Percentiles rank a stretch among this genome's conserved stretches.
phyloP scores from a whole-genome alignment of 2,797 vertebrate genomes.

The Melanotaenia nigrans region DNA sequence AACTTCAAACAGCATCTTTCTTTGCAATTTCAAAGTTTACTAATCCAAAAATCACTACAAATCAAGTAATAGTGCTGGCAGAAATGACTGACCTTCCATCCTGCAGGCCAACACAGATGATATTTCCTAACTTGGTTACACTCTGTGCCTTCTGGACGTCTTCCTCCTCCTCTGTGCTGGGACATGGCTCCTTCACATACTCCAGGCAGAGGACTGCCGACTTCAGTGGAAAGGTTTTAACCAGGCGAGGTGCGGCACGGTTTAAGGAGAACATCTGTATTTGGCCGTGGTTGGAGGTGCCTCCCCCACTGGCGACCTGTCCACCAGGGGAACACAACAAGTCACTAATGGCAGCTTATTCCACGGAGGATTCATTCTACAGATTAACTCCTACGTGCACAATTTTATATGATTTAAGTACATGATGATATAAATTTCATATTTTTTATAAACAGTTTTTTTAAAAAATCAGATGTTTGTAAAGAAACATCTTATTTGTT shows the following conservation, averaged over 20 bases:
- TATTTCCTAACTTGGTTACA: constrained; percentile 71
- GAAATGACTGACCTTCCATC: constrained; percentile 87
- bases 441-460: no score
- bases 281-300: constrained; percentile 78
- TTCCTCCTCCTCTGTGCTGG: constrained; percentile 52
- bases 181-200: constrained; percentile 79
- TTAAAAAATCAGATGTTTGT: no score
- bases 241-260: constrained; percentile 83
- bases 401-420: no score
- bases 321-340: not conserved
- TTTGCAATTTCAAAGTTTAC: no score
- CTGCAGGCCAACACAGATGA: constrained; percentile 88
- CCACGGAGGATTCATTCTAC: no score
- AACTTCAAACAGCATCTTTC: no score
- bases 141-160: constrained; percentile 51
- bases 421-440: no score
- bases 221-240: constrained; percentile 88
- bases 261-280: constrained; percentile 93
- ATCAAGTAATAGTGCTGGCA: not conserved
- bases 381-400: no score
- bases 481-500: no score
- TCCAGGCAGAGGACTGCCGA: constrained; percentile 88
- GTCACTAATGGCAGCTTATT: no score
- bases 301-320: constrained; percentile 89
- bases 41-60: no score